Conservation (phyloP, 2,888 invertebrate genomes). For the Himalopsyche kuldschensis region DNA sequence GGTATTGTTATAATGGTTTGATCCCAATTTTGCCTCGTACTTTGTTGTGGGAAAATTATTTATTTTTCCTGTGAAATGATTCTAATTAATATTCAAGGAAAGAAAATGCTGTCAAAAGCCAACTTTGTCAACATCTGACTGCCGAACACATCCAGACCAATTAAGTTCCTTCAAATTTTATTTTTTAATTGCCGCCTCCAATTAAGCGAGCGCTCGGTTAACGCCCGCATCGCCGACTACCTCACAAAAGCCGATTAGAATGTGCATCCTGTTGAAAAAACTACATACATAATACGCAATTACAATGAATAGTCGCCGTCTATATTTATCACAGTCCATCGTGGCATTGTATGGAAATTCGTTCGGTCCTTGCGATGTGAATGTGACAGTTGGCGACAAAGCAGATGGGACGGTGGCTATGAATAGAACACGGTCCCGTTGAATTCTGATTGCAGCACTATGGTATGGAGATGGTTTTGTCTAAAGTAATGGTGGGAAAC, state of each 20-base stretch:
- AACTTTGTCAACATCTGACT: not conserved
- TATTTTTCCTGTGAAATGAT: no score
- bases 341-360: not conserved
- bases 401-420: not conserved
- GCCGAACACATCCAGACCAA: constrained; percentile 16
- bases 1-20: no score
- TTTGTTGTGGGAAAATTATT: no score
- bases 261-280: constrained; percentile 1
- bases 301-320: not conserved
- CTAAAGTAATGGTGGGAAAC: no score
- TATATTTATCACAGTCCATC: not conserved
- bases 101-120: not conserved
- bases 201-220: constrained; percentile 35
- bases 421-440: not conserved
- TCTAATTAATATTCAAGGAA: no score
- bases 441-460: not conserved
- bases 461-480: not conserved
- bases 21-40: no score
- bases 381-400: not conserved
- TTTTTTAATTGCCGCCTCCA: constrained; percentile 38
- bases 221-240: constrained; percentile 21
- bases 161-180: constrained; percentile 38
- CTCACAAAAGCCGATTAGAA: not conserved
- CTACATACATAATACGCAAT: not conserved
- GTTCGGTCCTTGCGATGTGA: not conserved